These are phyloP conservation scores for Cryptomyrus ogoouensis DNA, from an alignment of 2,113 vertebrate species.

Conservation along the genomic window DNA sequence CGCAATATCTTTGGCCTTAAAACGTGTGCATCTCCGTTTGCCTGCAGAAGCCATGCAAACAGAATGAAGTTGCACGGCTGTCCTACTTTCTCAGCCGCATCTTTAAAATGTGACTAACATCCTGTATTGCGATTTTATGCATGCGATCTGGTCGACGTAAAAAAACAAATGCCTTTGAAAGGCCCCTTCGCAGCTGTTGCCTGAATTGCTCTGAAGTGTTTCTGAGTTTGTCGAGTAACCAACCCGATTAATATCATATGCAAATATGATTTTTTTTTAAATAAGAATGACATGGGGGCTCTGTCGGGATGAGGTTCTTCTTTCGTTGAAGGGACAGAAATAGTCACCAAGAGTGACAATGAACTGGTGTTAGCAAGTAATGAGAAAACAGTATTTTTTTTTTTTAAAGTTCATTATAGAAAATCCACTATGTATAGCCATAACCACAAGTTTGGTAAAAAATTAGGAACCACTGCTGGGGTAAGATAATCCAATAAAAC, in stretches of 20 bases:
- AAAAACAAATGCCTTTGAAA: background rate
- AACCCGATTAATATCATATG: background rate
- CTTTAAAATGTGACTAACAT: slow-evolving; percentile 4
- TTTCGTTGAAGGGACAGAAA: background rate
- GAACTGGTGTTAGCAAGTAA: background rate
- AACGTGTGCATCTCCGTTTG: background rate
- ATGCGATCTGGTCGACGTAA: background rate
- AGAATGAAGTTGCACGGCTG: slow-evolving; percentile 1
- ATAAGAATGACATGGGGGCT: background rate
- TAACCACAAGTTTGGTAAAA: background rate
- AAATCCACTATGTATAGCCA: background rate
- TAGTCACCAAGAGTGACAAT: background rate
- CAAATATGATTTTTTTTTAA: background rate
- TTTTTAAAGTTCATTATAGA: no score
- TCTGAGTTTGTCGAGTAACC: background rate
- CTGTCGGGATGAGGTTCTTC: background rate
- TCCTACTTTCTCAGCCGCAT: slow-evolving; percentile 17
- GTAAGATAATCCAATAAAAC: background rate
- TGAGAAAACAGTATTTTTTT: background rate
- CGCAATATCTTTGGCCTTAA: background rate
- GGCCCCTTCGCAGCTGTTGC: background rate
- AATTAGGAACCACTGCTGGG: background rate
- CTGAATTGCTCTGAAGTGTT: background rate
- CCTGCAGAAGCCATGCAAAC: background rate
- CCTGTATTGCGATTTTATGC: slow-evolving; percentile 13